Base-by-base conservation (phyloP, 1,140 invertebrate species). In the Drosophila trapezifrons region DNA sequence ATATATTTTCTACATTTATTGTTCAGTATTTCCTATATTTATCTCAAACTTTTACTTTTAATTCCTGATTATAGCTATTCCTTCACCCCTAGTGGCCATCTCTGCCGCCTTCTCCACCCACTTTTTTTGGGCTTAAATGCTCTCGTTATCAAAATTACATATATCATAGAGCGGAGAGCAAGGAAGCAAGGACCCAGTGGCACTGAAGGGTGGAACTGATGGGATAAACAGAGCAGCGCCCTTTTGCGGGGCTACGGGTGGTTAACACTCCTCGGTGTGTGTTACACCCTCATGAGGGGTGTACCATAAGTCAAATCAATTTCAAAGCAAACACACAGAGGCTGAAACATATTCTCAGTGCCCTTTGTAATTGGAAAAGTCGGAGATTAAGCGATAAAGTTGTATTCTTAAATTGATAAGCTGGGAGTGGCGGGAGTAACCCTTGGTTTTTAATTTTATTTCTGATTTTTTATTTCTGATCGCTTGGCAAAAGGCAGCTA, bases 301-400 rank as follows among this genome's bases (percentile, higher is more conserved):
- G 78, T 60, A 54, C 13, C 51, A 54, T 54, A 57, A 80, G 62
- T 60, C 63, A 80, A 80, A 78, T 85, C 69, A 72, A 71, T 72
- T 72, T 71, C 69, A 32, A 72, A 29, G 69, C 66, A 72, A 71
- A 78, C 43, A 54, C 29, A 35, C 51, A 54, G 51, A 54, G 51
- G 51, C 18, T 54, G 32, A n/a, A 54, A 10, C 84, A 89, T 87
- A 87, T 89, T 83, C 64, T 65, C 69, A 70, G 56, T 83, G 78
- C 62, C 81, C 58, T 54, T 54, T 54, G 51, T 66, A 79, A 80
- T 75, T 76, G 76, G 75, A 83, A 74, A 83, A 74, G 80, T 86
- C 73, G 60, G 49, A 77, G 80, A 89, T 87, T 89, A 80, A 62
- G 70, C 71, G 78, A 86, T 86, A 63, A 81, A 82, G 66, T 83